Percentiles rank a stretch among this genome's conserved stretches.
Evolutionary conservation across 2,113 vertebrate species (phyloP).

Genomic region (Tachysurus vachellii): DNA sequence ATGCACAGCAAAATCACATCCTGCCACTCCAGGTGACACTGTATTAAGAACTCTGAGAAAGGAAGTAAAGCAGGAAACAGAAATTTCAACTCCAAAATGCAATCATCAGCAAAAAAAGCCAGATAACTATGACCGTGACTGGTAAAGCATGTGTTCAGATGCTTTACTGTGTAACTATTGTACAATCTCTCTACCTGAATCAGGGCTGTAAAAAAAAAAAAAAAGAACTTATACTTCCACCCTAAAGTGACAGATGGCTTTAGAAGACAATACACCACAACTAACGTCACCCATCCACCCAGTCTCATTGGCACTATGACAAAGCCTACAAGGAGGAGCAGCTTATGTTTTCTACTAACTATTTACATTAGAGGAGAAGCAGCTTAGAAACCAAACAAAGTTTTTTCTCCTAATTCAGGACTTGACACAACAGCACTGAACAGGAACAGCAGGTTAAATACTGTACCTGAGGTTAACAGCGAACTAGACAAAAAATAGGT

Average conservation of each 20-base stretch:
- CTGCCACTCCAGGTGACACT: conserved; percentile 32
- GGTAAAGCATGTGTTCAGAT: conserved; percentile 6
- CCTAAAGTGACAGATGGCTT: background rate
- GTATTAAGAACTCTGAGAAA: conserved; percentile 34
- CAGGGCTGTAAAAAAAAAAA: background rate
- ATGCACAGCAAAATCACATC: background rate
- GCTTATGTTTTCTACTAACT: background rate
- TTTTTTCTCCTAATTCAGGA: background rate
- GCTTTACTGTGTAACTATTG: background rate
- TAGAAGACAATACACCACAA: background rate
- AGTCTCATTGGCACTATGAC: background rate
- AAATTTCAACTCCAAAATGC: conserved; percentile 32
- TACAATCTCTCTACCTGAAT: background rate
- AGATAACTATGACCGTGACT: background rate
- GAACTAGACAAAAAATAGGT: background rate
- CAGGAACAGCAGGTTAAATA: background rate
- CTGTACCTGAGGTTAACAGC: background rate
- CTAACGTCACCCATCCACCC: background rate
- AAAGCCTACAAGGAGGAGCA: background rate
- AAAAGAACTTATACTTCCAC: background rate
- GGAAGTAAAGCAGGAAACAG: conserved; percentile 41
- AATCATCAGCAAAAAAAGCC: conserved; percentile 40
- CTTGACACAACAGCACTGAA: background rate
- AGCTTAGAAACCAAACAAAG: background rate
- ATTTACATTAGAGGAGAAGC: background rate